Base-by-base conservation (phyloP, 2,888 invertebrate species). In the Pandemis corylana region DNA sequence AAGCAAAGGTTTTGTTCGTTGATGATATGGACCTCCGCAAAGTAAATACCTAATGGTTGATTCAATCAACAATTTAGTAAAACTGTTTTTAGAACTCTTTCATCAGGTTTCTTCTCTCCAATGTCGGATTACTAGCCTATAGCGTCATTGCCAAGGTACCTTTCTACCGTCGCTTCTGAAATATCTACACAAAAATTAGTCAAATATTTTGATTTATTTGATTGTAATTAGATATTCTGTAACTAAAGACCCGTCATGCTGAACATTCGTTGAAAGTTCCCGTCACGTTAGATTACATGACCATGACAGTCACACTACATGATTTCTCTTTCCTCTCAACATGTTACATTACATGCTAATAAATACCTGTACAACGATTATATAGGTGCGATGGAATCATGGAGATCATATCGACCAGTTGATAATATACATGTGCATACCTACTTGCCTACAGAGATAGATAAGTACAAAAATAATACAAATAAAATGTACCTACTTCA, bases 251-350 rank as follows among this genome's bases (percentile, higher is more conserved):
- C 36, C 13, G 64, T 64, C 56, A 56, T 68, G 68, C 59, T 51
- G 46, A 66, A 36, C 36, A 56, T 41, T 36, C 36, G 44, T 68
- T 68, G 68, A 73, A 73, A 73, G 56, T 64, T 20, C 64, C 59
- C 41, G 42, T 73, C 68, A 69, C 68, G 73, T 64, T 42, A 56
- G 15, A 63, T 68, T 64, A 72, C 63, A 73, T 72, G 72, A 46
- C 56, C 68, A 20, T 62, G 68, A 68, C 63, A 56, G 63, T 68
- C 46, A 64, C 68, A 59, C 41, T 69, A 36, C 42, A 42, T 41
- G 68, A 64, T 73, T 73, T 73, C 73, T 65, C 68, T 67, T 67
- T 72, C 62, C 42, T 68, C 64, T 53, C 56, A 56, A 64, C 73
- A 41, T 72, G 63, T 44, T 46, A 63, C 51, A 49, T 15, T 53